These are phyloP conservation scores for Stenurella melanura DNA, from an alignment of 2,888 invertebrate species.

Conservation along the genomic window DNA sequence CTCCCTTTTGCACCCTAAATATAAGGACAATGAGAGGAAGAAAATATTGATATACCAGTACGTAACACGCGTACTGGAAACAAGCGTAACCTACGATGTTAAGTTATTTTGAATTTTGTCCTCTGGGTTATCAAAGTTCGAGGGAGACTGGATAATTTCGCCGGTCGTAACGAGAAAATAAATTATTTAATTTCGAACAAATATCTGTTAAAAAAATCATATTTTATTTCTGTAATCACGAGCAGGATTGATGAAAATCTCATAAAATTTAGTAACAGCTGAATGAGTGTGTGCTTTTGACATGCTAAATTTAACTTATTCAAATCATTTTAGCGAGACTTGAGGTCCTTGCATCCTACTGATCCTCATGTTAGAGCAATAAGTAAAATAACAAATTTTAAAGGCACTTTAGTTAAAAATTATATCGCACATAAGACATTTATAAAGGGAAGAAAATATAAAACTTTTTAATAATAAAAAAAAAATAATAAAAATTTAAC, in stretches of 20 bases:
- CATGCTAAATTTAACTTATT: background rate
- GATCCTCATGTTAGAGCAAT: no score
- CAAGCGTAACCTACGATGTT: conserved; percentile 38
- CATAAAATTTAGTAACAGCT: background rate
- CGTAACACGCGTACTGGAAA: conserved; percentile 46
- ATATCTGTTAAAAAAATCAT: background rate
- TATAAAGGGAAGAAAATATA: no score
- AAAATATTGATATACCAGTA: conserved; percentile 66
- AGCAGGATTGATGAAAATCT: background rate
- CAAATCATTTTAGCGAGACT: background rate
- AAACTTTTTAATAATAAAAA: no score
- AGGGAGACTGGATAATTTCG: background rate
- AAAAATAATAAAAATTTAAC: no score
- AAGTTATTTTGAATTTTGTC: conserved; percentile 36
- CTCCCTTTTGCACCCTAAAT: conserved; percentile 70
- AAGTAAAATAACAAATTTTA: no score
- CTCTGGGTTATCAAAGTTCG: background rate
- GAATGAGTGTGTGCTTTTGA: background rate
- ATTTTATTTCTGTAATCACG: background rate
- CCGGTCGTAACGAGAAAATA: background rate
- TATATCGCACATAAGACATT: no score
- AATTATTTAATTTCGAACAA: background rate
- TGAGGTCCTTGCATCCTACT: no score
- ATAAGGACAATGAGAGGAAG: conserved; percentile 69
- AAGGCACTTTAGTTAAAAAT: no score